These are phyloP conservation scores for Alectura lathami DNA, from an alignment of 2,113 vertebrate species.

Conservation along the genomic window DNA sequence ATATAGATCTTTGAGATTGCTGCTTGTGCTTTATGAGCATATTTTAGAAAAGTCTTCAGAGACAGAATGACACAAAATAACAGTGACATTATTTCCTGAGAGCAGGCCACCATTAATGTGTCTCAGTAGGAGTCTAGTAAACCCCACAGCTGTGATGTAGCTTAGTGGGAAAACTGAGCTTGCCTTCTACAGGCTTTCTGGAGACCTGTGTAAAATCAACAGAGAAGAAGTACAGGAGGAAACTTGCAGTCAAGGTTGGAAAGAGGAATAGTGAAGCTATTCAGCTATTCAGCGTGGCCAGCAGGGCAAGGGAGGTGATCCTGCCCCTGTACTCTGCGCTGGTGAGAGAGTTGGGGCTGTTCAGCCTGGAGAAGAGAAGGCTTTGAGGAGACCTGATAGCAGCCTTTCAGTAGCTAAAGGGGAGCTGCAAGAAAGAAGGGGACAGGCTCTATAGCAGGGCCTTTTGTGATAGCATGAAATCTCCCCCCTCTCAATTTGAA, in stretches of 20 bases:
- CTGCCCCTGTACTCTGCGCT: no score
- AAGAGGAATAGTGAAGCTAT: neutral
- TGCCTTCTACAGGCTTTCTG: neutral
- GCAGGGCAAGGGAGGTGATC: neutral
- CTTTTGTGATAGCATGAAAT: no score
- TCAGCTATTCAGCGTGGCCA: no score
- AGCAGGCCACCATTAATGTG: neutral
- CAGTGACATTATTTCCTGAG: neutral
- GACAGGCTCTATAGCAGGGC: no score
- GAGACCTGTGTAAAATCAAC: neutral
- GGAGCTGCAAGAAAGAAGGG: no score
- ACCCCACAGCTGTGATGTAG: neutral
- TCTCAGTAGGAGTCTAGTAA: neutral
- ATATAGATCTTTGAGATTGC: constrained; percentile 13
- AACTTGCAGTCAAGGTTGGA: neutral
- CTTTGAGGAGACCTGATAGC: no score
- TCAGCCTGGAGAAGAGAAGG: no score
- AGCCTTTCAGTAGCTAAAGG: no score
- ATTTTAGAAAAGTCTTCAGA: constrained; percentile 40
- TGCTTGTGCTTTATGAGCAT: neutral
- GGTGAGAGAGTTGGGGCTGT: no score
- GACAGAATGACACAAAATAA: neutral
- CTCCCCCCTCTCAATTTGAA: no score
- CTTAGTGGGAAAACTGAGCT: neutral
- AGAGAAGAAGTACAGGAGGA: neutral